phyloP scores from a whole-genome alignment of 2,888 invertebrate genomes.

The Hypselothyrea guttata region DNA sequence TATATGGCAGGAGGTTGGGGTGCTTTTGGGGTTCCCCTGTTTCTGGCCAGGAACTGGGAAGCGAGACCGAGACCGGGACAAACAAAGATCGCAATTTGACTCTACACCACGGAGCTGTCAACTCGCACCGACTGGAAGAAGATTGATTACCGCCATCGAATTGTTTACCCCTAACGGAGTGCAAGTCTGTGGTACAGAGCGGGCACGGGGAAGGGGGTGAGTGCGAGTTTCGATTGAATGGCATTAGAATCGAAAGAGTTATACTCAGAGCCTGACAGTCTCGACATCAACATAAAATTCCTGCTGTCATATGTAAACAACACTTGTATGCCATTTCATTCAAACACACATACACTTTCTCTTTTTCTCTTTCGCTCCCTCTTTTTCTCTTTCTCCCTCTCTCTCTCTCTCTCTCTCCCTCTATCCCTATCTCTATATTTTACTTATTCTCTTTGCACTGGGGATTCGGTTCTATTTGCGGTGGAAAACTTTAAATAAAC shows the following conservation, averaged over 20 bases:
- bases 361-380: background rate
- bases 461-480: conserved; percentile 21
- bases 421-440: too few species aligned
- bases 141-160: conserved; percentile 83
- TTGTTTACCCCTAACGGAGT: conserved; percentile 73
- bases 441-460: too few species aligned
- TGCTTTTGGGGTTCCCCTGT: conserved; percentile 16
- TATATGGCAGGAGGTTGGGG: background rate
- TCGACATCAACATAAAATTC: conserved; percentile 61
- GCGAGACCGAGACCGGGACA: conserved; percentile 39
- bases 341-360: background rate
- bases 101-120: conserved; percentile 83
- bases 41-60: conserved; percentile 1
- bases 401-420: background rate
- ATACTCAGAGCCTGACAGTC: conserved; percentile 35
- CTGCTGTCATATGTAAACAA: conserved; percentile 73
- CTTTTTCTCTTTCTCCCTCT: background rate
- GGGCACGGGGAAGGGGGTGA: conserved; percentile 6
- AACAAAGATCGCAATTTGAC: conserved; percentile 81
- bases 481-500: conserved; percentile 43
- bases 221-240: conserved; percentile 68
- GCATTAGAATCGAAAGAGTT: conserved; percentile 78
- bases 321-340: conserved; percentile 29
- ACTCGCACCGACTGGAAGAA: conserved; percentile 82
- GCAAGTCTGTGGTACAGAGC: conserved; percentile 19